Evolutionary conservation across 2,797 vertebrate genomes (phyloP).

Genomic region (Gambusia yucatana): DNA sequence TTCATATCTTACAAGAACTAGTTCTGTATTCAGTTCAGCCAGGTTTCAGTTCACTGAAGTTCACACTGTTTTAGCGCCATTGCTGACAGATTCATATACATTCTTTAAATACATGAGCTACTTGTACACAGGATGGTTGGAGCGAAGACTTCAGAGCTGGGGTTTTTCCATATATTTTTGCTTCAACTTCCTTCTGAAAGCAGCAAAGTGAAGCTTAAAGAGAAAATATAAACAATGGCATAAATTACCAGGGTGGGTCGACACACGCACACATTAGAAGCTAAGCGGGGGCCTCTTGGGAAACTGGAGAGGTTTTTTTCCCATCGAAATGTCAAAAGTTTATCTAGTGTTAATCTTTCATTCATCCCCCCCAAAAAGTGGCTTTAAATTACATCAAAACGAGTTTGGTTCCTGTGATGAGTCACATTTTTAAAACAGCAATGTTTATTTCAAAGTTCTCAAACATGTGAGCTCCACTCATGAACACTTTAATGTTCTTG

Average conservation of each 20-base stretch:
- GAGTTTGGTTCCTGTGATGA: background rate
- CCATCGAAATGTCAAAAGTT: background rate
- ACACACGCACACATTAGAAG: background rate
- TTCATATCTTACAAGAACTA: background rate
- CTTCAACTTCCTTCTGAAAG: background rate
- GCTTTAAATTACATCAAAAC: background rate
- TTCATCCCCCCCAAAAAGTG: background rate
- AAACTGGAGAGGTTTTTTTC: background rate
- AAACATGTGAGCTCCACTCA: background rate
- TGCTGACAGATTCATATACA: background rate
- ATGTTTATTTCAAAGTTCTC: background rate
- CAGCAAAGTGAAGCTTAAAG: background rate
- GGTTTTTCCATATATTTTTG: background rate
- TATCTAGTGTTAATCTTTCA: background rate
- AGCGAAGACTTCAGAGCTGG: background rate
- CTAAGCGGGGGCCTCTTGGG: background rate
- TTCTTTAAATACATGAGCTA: background rate
- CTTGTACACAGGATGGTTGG: background rate
- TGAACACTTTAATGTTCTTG: background rate
- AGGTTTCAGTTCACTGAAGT: background rate
- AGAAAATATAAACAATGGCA: background rate
- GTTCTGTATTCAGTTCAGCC: background rate
- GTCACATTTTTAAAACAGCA: background rate
- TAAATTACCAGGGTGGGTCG: background rate
- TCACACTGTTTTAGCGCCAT: background rate